phyloP scores from a whole-genome alignment of 2,888 invertebrate genomes.

The Strigamia transsilvanica region DNA sequence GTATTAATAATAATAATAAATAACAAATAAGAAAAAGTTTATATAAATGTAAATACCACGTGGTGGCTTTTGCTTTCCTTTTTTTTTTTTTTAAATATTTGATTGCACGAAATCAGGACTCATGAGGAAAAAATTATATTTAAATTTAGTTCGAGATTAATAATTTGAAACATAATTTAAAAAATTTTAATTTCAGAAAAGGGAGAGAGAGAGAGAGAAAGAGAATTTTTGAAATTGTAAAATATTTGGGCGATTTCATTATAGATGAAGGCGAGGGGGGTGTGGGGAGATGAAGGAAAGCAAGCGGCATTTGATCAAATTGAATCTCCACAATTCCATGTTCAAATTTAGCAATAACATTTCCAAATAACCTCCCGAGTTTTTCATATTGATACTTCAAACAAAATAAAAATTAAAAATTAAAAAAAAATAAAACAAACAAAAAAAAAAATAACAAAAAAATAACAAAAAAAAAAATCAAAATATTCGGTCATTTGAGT shows the following conservation, averaged over 20 bases:
- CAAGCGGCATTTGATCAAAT: constrained; percentile 36
- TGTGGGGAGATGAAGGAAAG: neutral
- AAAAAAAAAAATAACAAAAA: constrained; percentile 16
- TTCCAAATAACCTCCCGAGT: neutral
- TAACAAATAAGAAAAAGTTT: too few relatives aligned
- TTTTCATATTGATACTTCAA: neutral
- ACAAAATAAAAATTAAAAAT: neutral
- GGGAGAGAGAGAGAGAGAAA: neutral
- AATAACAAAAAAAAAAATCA: neutral
- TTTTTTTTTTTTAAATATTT: too few relatives aligned
- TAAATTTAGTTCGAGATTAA: neutral
- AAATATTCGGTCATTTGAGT: constrained; percentile 29
- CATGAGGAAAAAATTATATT: neutral
- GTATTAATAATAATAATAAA: too few relatives aligned
- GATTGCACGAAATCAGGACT: too few relatives aligned
- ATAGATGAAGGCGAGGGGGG: neutral
- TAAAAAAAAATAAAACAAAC: neutral
- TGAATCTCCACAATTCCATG: constrained; percentile 37
- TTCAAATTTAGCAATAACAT: constrained; percentile 48
- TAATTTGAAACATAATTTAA: neutral
- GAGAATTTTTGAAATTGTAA: constrained; percentile 42
- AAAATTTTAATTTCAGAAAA: constrained; percentile 14
- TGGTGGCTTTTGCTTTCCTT: too few relatives aligned
- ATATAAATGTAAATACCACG: too few relatives aligned
- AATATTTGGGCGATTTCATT: constrained; percentile 39